Conservation (phyloP, 2,113 vertebrate genomes). For the Ctenomys sociabilis region DNA sequence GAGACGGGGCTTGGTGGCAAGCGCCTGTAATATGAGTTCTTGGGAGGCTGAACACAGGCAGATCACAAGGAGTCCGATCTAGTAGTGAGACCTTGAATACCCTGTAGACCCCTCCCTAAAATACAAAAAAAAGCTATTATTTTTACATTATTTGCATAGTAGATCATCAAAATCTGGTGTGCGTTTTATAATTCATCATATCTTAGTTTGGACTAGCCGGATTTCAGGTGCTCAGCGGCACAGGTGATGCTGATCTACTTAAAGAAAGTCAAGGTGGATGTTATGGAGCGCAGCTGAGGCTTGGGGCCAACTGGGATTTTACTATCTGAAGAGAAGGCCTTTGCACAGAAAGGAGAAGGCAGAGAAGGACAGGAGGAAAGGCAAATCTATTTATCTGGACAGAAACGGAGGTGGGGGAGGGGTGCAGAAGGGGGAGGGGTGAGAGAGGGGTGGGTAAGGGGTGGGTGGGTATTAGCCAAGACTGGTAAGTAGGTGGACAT, state of each 20-base stretch:
- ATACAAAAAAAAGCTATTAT: not conserved
- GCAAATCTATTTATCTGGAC: not conserved
- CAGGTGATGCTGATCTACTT: not conserved
- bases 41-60: too few relatives aligned
- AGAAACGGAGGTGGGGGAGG: not conserved
- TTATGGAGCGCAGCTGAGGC: not conserved
- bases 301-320: slow-evolving; percentile 9
- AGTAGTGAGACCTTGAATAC: too few relatives aligned
- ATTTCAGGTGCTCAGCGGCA: not conserved
- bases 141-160: slow-evolving; percentile 35
- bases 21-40: too few relatives aligned
- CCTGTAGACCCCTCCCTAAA: too few relatives aligned
- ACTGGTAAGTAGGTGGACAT: not conserved
- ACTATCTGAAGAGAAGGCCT: not conserved
- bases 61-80: too few relatives aligned
- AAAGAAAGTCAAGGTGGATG: not conserved
- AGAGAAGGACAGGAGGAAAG: not conserved
- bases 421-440: too few relatives aligned
- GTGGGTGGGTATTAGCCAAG: not conserved
- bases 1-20: too few relatives aligned
- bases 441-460: too few relatives aligned
- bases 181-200: not conserved
- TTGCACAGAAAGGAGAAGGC: not conserved
- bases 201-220: not conserved
- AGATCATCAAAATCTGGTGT: not conserved